Evolutionary conservation across 2,888 invertebrate genomes (phyloP).

Genomic region (Nemurella pictetii): DNA sequence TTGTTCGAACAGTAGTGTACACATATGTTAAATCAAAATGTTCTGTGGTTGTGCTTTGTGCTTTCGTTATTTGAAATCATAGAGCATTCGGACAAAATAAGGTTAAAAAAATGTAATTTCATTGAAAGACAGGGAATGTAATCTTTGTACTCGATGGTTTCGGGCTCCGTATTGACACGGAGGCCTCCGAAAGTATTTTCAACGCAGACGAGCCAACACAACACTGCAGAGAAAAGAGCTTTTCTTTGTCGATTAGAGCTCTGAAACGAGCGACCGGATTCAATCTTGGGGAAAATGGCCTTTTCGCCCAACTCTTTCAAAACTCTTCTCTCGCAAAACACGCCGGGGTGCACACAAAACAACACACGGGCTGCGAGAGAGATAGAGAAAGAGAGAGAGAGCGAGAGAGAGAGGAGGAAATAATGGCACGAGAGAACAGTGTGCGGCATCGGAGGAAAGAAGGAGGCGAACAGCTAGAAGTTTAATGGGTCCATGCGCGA

Average conservation of each 20-base stretch:
- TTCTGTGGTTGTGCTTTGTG: too few species aligned
- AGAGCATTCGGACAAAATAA: too few species aligned
- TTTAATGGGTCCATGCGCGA: constrained; percentile 12
- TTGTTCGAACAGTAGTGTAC: too few species aligned
- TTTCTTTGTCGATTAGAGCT: constrained; percentile 43
- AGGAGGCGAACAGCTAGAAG: background rate
- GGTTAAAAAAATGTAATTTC: too few species aligned
- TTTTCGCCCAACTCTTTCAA: constrained; percentile 28
- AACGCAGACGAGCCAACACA: constrained; percentile 25
- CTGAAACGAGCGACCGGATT: constrained; percentile 35
- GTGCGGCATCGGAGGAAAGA: background rate
- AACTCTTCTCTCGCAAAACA: constrained; percentile 14
- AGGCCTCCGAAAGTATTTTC: background rate
- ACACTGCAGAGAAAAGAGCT: constrained; percentile 40
- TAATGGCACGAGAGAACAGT: constrained; percentile 20
- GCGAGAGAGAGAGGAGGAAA: background rate
- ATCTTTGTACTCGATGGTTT: constrained; percentile 4
- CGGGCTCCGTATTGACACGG: too few species aligned
- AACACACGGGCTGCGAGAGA: background rate
- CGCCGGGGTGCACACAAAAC: background rate
- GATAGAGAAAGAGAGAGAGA: background rate
- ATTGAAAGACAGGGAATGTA: too few species aligned
- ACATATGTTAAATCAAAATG: too few species aligned
- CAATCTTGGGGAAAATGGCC: constrained; percentile 42
- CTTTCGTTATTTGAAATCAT: too few species aligned